Conservation (phyloP, 2,797 vertebrate genomes). For the Thamnophis elegans region DNA sequence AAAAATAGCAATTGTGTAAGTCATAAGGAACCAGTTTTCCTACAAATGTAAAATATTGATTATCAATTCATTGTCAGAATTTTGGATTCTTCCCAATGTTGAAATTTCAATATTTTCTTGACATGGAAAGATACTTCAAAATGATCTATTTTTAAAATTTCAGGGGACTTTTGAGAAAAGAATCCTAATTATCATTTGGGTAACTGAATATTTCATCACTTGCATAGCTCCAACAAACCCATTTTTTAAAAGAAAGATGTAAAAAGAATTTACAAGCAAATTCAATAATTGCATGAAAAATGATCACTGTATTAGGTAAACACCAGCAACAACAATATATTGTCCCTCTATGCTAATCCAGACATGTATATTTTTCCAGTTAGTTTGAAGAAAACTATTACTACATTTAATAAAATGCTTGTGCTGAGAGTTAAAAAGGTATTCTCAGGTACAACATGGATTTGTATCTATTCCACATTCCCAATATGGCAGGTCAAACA, state of each 20-base stretch:
- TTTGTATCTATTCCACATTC: neutral
- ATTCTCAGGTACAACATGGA: neutral
- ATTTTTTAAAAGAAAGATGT: neutral
- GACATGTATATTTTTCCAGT: neutral
- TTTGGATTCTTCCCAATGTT: neutral
- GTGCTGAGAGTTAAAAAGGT: neutral
- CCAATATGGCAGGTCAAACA: neutral
- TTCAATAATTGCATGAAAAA: neutral
- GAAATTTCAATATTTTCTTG: neutral
- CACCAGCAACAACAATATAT: neutral
- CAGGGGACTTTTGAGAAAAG: neutral
- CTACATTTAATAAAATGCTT: neutral
- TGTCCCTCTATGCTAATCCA: neutral
- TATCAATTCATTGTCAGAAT: neutral
- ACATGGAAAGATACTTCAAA: neutral
- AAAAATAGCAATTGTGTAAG: neutral
- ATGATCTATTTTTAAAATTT: neutral
- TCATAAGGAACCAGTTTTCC: neutral
- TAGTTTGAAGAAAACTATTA: neutral
- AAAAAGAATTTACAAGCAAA: neutral
- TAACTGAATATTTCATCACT: neutral
- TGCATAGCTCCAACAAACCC: neutral
- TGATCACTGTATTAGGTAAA: neutral
- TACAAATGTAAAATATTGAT: neutral
- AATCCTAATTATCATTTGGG: neutral